Percentiles rank a stretch among this genome's conserved stretches.
These are phyloP conservation scores for Teleogryllus oceanicus DNA, from an alignment of 2,888 invertebrate species.

Conservation along the genomic window DNA sequence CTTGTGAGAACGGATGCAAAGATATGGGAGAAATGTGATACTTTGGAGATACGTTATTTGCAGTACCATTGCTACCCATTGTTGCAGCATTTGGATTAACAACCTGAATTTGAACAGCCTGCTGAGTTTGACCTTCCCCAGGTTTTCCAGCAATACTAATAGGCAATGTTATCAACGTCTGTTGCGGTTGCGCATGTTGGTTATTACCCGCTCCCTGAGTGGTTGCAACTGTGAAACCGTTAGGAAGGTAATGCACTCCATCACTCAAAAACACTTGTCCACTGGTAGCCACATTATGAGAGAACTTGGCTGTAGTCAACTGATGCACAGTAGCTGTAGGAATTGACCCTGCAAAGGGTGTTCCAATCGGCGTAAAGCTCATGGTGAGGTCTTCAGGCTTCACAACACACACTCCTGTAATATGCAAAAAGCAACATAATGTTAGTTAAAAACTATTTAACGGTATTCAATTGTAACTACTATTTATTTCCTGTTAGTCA, in stretches of 20 bases:
- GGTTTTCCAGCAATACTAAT: constrained; percentile 74
- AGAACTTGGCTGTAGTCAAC: constrained; percentile 62
- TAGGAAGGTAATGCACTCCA: constrained; percentile 68
- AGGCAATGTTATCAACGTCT: constrained; percentile 66
- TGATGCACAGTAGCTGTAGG: constrained; percentile 59
- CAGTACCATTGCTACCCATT: constrained; percentile 43
- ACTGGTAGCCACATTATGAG: constrained; percentile 62
- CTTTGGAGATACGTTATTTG: constrained; percentile 55
- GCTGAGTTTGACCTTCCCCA: constrained; percentile 60
- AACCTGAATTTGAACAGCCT: constrained; percentile 75
- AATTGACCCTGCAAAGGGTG: constrained; percentile 57
- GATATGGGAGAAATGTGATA: constrained; percentile 71
- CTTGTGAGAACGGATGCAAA: constrained; percentile 70
- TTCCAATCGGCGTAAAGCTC: constrained; percentile 70
- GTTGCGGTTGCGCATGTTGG: constrained; percentile 37
- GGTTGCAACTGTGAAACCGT: constrained; percentile 45
- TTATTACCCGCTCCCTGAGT: constrained; percentile 32
- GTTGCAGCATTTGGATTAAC: constrained; percentile 55
- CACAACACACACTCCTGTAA: not conserved
- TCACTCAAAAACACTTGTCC: constrained; percentile 64
- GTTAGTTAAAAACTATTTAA: too few species aligned
- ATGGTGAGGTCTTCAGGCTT: constrained; percentile 47
- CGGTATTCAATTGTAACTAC: too few species aligned
- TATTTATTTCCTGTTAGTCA: too few species aligned
- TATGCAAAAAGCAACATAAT: not conserved